phyloP scores from a whole-genome alignment of 2,888 invertebrate species.

The Sericinus montela region DNA sequence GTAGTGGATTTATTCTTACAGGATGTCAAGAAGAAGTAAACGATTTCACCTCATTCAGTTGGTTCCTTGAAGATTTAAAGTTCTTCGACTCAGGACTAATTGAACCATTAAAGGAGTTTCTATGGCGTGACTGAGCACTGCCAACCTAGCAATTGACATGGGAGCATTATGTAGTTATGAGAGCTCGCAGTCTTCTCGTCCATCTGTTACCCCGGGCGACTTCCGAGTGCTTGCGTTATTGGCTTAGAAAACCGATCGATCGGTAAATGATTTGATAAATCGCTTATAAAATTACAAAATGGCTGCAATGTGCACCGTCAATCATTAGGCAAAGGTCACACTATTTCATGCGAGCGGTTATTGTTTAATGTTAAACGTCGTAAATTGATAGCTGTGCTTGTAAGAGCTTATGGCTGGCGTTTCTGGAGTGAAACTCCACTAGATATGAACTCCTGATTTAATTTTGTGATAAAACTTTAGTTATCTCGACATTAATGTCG shows the following conservation, averaged over 20 bases:
- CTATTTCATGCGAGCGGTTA: conserved; percentile 25
- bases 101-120: too few species aligned
- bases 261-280: not conserved
- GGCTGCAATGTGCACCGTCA: conserved; percentile 18
- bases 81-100: too few species aligned
- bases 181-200: too few species aligned
- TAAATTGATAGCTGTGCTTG: conserved; percentile 15
- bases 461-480: conserved; percentile 9
- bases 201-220: conserved; percentile 3
- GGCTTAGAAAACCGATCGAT: not conserved
- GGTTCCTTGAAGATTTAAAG: too few species aligned
- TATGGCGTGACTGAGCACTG: too few species aligned
- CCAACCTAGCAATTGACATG: too few species aligned
- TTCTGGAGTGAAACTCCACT: not conserved
- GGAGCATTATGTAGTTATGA: too few species aligned
- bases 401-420: conserved; percentile 1
- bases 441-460: not conserved
- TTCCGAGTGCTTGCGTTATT: not conserved
- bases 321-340: conserved; percentile 27
- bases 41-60: too few species aligned
- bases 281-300: conserved; percentile 1
- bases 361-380: conserved; percentile 3
- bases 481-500: not conserved
- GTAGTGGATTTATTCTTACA: too few species aligned
- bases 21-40: too few species aligned